Conservation (phyloP, 2,797 vertebrate species). For the Acanthis flammea region DNA sequence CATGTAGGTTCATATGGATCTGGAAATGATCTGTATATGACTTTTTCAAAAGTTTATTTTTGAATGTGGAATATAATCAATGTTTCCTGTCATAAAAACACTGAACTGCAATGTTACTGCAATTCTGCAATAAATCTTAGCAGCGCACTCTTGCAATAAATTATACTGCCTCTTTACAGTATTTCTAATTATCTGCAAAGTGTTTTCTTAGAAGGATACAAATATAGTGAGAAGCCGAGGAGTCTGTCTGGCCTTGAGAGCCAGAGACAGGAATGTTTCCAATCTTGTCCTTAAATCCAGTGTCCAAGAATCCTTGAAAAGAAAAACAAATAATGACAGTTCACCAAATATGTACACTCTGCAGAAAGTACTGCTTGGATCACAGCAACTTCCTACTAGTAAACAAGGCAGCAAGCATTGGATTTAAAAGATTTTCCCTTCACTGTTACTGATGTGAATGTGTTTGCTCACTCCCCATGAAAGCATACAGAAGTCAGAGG, state of each 20-base stretch:
- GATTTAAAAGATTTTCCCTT: background rate
- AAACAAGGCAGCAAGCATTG: background rate
- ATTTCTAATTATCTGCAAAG: background rate
- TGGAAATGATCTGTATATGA: background rate
- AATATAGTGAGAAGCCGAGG: conserved; percentile 88
- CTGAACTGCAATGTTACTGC: background rate
- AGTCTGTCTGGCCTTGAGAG: conserved; percentile 80
- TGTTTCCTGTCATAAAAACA: background rate
- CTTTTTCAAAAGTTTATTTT: background rate
- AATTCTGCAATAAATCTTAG: background rate
- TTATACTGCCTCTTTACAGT: background rate
- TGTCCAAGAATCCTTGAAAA: conserved; percentile 89
- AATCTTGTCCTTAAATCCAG: conserved; percentile 84
- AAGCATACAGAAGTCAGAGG: background rate
- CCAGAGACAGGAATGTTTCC: conserved; percentile 83
- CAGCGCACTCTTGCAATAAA: background rate
- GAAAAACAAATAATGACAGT: background rate
- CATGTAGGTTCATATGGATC: background rate
- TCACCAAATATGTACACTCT: background rate
- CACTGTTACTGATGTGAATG: background rate
- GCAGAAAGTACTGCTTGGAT: background rate
- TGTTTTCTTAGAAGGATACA: conserved; percentile 86
- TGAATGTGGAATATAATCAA: background rate
- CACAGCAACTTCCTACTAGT: background rate
- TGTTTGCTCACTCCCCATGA: background rate